Evolutionary conservation across 1,140 invertebrate species (phyloP).

Genomic region (Ooceraea biroi): DNA sequence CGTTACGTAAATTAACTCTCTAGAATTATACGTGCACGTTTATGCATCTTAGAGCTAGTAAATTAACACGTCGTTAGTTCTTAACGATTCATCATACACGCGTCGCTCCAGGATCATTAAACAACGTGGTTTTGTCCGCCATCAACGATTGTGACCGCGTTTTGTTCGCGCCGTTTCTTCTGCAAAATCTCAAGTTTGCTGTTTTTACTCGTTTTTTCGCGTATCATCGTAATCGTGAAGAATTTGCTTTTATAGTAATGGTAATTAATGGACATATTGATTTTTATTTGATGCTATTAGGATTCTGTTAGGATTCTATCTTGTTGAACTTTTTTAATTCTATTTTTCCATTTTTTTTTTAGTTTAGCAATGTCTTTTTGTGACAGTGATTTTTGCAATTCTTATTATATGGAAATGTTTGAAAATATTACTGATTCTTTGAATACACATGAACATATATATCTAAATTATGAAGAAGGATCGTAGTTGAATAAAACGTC

Average conservation of each 20-base stretch:
- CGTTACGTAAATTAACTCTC: slow-evolving; percentile 81
- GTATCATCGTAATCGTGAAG: not conserved
- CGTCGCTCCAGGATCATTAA: slow-evolving; percentile 4
- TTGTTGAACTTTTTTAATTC: not conserved
- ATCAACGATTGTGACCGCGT: not conserved
- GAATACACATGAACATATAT: not conserved
- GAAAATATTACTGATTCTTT: not conserved
- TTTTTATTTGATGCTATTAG: not conserved
- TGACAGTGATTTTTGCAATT: not conserved
- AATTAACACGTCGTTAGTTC: slow-evolving; percentile 78
- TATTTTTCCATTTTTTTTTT: not conserved
- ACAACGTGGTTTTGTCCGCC: slow-evolving; percentile 5
- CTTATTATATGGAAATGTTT: not conserved
- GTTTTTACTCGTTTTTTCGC: not conserved
- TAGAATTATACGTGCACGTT: slow-evolving; percentile 68
- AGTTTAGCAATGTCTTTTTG: not conserved
- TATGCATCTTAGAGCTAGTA: slow-evolving; percentile 78
- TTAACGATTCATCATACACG: slow-evolving; percentile 24
- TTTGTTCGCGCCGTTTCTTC: not conserved
- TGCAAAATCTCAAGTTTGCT: not conserved
- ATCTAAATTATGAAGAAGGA: not conserved
- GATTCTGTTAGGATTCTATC: not conserved
- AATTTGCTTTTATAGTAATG: not conserved
- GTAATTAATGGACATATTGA: not conserved
- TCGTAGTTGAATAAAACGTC: not conserved